A percentile compares a stretch with the other conserved stretches of the same genome.
These are phyloP conservation scores for Lepeophtheirus nordmannii DNA, from an alignment of 2,888 invertebrate genomes.

Conservation along the genomic window DNA sequence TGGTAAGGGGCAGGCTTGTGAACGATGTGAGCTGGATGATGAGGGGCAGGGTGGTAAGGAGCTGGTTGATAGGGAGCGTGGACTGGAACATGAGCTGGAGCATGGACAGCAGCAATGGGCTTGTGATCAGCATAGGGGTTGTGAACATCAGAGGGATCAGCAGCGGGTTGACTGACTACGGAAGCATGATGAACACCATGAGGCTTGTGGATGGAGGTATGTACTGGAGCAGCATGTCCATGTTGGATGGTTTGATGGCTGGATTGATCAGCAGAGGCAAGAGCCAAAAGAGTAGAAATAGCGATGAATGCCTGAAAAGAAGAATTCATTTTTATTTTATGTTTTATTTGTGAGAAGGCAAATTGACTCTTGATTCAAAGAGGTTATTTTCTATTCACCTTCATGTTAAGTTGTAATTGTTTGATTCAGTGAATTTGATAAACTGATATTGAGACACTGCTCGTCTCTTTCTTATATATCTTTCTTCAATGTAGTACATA, in stretches of 20 bases:
- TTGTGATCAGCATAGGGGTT: constrained; percentile 12
- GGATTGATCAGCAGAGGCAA: constrained; percentile 17
- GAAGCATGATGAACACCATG: constrained; percentile 14
- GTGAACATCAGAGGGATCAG: constrained; percentile 16
- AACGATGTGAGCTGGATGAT: neutral
- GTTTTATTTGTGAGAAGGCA: too few relatives aligned
- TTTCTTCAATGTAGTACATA: too few relatives aligned
- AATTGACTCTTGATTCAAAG: too few relatives aligned
- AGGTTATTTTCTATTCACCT: too few relatives aligned
- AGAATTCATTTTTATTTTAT: neutral
- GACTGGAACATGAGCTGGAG: constrained; percentile 10
- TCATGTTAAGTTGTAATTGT: too few relatives aligned
- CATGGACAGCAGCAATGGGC: constrained; percentile 11
- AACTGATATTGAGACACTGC: too few relatives aligned
- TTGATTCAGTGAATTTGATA: too few relatives aligned
- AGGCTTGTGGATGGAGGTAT: constrained; percentile 15
- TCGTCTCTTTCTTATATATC: too few relatives aligned
- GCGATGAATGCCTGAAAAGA: constrained; percentile 17
- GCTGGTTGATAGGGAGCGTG: constrained; percentile 3
- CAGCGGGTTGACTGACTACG: constrained; percentile 14
- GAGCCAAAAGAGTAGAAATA: constrained; percentile 2
- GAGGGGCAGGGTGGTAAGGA: neutral
- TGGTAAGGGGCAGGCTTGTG: neutral
- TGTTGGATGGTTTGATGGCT: constrained; percentile 21
- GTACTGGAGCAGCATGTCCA: constrained; percentile 11